Base-by-base conservation (phyloP, 2,113 vertebrate genomes). In the Euleptes europaea region DNA sequence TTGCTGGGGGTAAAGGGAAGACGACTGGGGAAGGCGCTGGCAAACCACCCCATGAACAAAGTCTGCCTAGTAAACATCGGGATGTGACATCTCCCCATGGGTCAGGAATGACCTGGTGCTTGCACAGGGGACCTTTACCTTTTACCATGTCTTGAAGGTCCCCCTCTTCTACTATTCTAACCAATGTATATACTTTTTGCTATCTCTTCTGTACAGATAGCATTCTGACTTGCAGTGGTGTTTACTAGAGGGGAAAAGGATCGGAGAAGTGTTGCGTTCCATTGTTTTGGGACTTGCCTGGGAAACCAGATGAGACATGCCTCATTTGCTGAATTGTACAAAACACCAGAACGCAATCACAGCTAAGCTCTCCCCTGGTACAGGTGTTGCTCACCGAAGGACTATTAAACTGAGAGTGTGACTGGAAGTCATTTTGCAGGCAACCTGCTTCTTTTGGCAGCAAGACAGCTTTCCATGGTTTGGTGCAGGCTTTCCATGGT, bases 301-400 rank as follows among this genome's bases (percentile, higher is more conserved):
- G 5, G n/a, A 54, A 51, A 67, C 17, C 63, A 21, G 15, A 6
- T 42, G 17, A 66, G 78, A 4, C 66, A 67, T 26, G 78, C 42
- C 60, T 80, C 78, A 80, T 80, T 80, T 49, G 65, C 66, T 51
- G 65, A 67, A 31, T 49, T 35, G 78, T 51, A 67, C 78, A 51
- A 69, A 80, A 80, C 19, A 80, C n/a, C 66, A 70, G 78, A 69
- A 69, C 67, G 78, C 78, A 80, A 80, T 80, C 78, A 69, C 44
- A 26, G 78, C 44, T 69, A 47, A 80, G 78, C 11, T 80, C 78
- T 80, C 65, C 42, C 78, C 47, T 47, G 78, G 44, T 21, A 49
- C 42, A 80, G n/a, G 78, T 80, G n/a, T 9, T 69, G 63, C 47
- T 69, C 78, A 17, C 65, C 6, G 65, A 42, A 51, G 79, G 66